A percentile compares a stretch with the other conserved stretches of the same genome.
Conservation (phyloP, 2,888 invertebrate species). For the Flexamia atlantica region DNA sequence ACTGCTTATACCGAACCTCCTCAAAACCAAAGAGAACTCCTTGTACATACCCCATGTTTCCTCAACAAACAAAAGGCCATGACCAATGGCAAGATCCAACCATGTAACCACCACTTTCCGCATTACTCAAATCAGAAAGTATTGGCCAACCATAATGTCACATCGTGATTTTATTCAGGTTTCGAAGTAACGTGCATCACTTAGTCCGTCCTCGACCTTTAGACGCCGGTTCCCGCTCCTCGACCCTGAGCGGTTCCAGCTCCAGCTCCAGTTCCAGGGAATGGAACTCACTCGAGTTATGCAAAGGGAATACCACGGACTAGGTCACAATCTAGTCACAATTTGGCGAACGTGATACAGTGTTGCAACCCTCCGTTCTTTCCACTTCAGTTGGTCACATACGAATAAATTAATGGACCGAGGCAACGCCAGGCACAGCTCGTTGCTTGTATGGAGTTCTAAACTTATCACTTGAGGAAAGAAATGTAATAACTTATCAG, state of each 20-base stretch:
- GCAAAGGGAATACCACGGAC: conserved; percentile 33
- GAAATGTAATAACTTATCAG: no score
- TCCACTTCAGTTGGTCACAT: conserved; percentile 23
- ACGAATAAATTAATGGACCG: conserved; percentile 12
- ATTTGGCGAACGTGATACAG: conserved; percentile 1
- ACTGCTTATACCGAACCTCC: no score
- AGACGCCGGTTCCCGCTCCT: conserved; percentile 17
- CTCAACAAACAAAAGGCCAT: no score
- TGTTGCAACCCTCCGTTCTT: conserved; percentile 16
- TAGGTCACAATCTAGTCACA: conserved; percentile 9
- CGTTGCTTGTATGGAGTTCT: background rate
- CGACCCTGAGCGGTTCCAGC: conserved; percentile 17
- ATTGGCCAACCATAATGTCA: conserved; percentile 35
- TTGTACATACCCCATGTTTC: no score
- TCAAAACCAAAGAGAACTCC: no score
- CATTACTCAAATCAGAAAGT: conserved; percentile 7
- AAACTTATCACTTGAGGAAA: no score
- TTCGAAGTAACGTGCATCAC: conserved; percentile 25
- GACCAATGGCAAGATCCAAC: background rate
- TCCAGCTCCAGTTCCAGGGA: conserved; percentile 14
- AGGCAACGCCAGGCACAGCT: background rate
- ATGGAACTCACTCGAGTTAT: background rate
- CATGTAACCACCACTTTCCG: background rate
- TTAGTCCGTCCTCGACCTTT: conserved; percentile 21
- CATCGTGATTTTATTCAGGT: conserved; percentile 13